phyloP scores from a whole-genome alignment of 2,797 vertebrate species.

The Helarctos malayanus region DNA sequence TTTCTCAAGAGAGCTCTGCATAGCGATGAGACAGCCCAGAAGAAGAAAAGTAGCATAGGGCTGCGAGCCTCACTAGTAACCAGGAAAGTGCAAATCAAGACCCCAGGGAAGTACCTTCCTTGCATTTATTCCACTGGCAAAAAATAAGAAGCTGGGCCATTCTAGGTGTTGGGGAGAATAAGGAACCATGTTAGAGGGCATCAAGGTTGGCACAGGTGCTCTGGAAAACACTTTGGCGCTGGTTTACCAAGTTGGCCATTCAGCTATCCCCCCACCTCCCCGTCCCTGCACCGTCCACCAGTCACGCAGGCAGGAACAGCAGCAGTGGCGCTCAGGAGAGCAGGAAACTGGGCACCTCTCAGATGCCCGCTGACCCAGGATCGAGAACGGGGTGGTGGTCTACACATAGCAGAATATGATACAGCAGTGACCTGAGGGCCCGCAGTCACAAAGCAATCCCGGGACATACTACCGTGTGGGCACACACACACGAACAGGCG shows the following conservation, averaged over 20 bases:
- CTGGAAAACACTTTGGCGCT: background rate
- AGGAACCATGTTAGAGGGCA: fast-evolving
- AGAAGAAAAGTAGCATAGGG: background rate
- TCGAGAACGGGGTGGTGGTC: background rate
- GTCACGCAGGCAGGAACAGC: fast-evolving
- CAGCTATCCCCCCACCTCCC: fast-evolving
- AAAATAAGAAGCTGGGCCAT: too few species aligned
- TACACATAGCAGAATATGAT: background rate
- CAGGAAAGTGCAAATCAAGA: background rate
- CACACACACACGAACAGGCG: fast-evolving
- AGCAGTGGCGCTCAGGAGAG: fast-evolving
- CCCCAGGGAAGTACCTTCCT: background rate
- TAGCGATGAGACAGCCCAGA: background rate
- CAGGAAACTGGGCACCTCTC: background rate
- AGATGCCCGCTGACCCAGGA: background rate
- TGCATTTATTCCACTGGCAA: background rate
- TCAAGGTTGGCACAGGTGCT: background rate
- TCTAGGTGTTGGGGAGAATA: too few species aligned
- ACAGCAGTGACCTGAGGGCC: background rate
- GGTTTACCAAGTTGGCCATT: too few species aligned
- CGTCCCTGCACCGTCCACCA: fast-evolving
- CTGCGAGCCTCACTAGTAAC: fast-evolving
- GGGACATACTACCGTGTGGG: fast-evolving
- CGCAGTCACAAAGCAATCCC: background rate
- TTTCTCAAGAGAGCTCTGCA: too few species aligned